Conservation (phyloP, 2,888 invertebrate species). For the Rhodophaea formosa region DNA sequence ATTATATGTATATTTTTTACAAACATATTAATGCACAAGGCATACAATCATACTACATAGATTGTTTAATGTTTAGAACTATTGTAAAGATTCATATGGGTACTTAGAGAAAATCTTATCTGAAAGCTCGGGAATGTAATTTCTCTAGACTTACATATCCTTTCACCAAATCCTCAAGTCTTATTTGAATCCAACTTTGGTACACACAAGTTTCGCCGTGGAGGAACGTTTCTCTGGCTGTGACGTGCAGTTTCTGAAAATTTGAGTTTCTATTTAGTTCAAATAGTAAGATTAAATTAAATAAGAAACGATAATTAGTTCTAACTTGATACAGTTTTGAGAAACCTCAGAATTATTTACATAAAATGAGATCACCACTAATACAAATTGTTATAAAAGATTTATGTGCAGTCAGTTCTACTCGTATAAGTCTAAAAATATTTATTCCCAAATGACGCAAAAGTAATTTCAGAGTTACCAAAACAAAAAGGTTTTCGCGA, state of each 20-base stretch:
- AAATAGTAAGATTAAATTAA: background rate
- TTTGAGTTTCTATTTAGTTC: background rate
- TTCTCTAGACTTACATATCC: conserved; percentile 32
- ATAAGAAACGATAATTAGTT: background rate
- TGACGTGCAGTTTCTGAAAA: conserved; percentile 19
- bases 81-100: background rate
- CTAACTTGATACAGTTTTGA: too few species aligned
- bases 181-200: conserved; percentile 33
- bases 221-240: conserved; percentile 26
- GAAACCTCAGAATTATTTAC: too few species aligned
- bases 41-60: too few species aligned
- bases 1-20: too few species aligned
- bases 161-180: conserved; percentile 33
- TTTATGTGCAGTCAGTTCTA: too few species aligned
- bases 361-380: too few species aligned
- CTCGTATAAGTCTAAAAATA: background rate
- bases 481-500: conserved; percentile 9
- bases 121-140: conserved; percentile 38
- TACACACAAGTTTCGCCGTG: conserved; percentile 28
- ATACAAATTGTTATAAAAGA: too few species aligned
- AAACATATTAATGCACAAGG: too few species aligned
- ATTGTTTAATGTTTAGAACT: background rate
- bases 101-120: conserved; percentile 22
- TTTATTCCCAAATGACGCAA: background rate
- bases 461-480: background rate